Conservation (phyloP, 2,797 vertebrate genomes). For the Sebastes nivosus region DNA sequence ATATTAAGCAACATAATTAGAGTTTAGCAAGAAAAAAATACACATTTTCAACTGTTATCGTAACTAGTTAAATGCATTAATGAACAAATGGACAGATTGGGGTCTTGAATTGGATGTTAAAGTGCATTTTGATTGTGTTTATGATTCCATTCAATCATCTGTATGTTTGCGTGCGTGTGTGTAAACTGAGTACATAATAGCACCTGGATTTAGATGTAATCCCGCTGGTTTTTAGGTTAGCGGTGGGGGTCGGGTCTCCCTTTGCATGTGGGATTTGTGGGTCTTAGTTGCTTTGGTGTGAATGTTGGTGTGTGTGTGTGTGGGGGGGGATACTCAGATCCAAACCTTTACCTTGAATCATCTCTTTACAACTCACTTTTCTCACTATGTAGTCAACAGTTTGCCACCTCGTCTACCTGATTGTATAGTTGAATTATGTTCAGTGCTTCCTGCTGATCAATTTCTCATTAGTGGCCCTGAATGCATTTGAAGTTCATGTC, state of each 20-base stretch:
- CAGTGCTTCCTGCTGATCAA: not conserved
- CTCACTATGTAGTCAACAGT: not conserved
- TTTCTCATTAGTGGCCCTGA: not conserved
- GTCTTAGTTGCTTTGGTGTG: conserved; percentile 24
- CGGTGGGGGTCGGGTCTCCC: conserved; percentile 34
- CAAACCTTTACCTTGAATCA: not conserved
- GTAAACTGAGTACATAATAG: conserved; percentile 31
- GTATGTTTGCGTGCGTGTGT: conserved; percentile 3
- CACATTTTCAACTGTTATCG: not conserved
- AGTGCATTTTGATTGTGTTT: conserved; percentile 10
- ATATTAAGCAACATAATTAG: not conserved
- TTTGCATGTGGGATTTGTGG: conserved; percentile 49
- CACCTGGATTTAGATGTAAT: conserved; percentile 71
- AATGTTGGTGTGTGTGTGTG: conserved; percentile 1
- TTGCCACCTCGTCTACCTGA: not conserved
- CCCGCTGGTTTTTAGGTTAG: conserved; percentile 60
- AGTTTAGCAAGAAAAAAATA: too few relatives aligned
- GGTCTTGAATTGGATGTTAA: not conserved
- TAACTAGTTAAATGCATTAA: not conserved
- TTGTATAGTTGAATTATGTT: not conserved
- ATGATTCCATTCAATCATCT: conserved; percentile 2
- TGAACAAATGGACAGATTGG: not conserved
- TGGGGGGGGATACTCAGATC: not conserved
- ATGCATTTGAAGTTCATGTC: not conserved
- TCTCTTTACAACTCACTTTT: not conserved